Percentiles rank a stretch among this genome's conserved stretches.
These are phyloP conservation scores for Lysandra coridon DNA, from an alignment of 2,888 invertebrate genomes.

Conservation along the genomic window DNA sequence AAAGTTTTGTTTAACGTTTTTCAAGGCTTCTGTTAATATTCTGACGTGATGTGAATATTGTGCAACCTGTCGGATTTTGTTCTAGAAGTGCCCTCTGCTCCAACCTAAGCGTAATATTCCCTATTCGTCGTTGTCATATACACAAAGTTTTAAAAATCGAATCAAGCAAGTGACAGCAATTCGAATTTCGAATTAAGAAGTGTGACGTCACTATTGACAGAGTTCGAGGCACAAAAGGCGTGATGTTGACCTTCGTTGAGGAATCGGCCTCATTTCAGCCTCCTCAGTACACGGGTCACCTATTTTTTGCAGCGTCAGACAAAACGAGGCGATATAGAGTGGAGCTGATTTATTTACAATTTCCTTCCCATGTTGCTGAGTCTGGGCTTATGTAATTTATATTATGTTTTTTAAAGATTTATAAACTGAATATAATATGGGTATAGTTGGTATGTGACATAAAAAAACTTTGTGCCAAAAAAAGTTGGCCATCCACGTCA, in stretches of 20 bases:
- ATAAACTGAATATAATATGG: too few species aligned
- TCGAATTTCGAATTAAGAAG: background rate
- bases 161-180: background rate
- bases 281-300: slow-evolving; percentile 8
- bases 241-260: slow-evolving; percentile 5
- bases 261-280: background rate
- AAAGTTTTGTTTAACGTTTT: too few species aligned
- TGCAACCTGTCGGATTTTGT: too few species aligned
- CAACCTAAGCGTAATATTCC: too few species aligned
- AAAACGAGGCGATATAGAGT: background rate
- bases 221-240: background rate
- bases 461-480: too few species aligned
- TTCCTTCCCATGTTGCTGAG: background rate
- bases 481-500: too few species aligned
- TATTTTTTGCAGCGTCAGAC: slow-evolving; percentile 7
- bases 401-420: background rate
- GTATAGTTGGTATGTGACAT: too few species aligned
- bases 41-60: too few species aligned
- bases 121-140: too few species aligned
- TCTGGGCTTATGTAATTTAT: background rate
- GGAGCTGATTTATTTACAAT: background rate
- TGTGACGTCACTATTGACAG: background rate
- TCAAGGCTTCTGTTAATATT: too few species aligned
- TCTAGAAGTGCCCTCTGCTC: too few species aligned
- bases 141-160: background rate